Percentiles rank a stretch among this genome's conserved stretches.
These are phyloP conservation scores for Eudorcas thomsonii DNA, from an alignment of 2,113 vertebrate species.

Conservation along the genomic window DNA sequence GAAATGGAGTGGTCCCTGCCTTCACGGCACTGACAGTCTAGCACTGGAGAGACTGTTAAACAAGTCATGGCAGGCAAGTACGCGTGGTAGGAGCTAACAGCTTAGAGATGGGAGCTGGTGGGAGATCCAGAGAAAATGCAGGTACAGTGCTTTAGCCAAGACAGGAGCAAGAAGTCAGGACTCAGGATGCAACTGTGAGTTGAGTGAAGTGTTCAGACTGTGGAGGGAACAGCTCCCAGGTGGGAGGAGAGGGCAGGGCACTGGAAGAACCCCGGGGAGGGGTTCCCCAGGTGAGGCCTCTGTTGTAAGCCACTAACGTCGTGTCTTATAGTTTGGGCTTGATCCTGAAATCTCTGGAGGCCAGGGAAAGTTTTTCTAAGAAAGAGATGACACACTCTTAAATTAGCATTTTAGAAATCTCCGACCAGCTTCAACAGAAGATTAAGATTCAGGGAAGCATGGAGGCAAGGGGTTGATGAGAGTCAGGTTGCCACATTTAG, in stretches of 20 bases:
- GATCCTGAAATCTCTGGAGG: not conserved
- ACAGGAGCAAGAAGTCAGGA: not conserved
- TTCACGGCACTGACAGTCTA: not conserved
- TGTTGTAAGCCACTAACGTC: not conserved
- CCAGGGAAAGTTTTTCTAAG: not conserved
- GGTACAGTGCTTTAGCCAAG: not conserved
- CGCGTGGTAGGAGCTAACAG: not conserved
- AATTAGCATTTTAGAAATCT: not conserved
- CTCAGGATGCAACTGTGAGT: not conserved
- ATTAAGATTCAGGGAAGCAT: not conserved
- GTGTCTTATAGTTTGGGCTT: not conserved
- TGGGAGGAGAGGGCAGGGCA: not conserved
- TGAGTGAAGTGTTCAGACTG: not conserved
- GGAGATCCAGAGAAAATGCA: not conserved
- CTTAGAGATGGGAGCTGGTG: not conserved
- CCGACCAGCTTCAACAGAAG: too few species aligned
- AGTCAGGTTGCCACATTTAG: not conserved
- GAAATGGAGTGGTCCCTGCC: not conserved
- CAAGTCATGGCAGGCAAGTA: not conserved
- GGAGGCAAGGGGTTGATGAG: not conserved
- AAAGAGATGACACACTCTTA: not conserved
- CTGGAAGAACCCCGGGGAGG: not conserved
- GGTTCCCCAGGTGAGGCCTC: not conserved
- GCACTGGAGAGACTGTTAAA: not conserved
- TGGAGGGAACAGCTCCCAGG: not conserved